A percentile compares a stretch with the other conserved stretches of the same genome.
These are phyloP conservation scores for Argopecten irradians DNA, from an alignment of 1,140 invertebrate genomes.

Conservation along the genomic window DNA sequence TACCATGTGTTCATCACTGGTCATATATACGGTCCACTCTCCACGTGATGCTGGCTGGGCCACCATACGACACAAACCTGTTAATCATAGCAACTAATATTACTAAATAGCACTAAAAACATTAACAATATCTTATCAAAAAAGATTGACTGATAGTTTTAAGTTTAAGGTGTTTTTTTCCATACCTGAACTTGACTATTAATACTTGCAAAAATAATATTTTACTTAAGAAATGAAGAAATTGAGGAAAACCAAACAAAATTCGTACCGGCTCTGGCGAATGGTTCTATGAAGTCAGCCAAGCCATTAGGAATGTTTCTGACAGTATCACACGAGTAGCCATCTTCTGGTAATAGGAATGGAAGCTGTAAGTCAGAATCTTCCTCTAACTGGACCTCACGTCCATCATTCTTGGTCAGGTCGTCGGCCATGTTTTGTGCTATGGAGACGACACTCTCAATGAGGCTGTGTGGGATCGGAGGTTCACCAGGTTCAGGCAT, in stretches of 20 bases:
- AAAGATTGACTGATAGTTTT: too few relatives aligned
- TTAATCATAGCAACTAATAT: neutral
- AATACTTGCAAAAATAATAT: neutral
- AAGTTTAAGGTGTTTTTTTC: too few relatives aligned
- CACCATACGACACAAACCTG: conserved; percentile 89
- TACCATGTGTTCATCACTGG: conserved; percentile 63
- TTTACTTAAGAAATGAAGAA: neutral
- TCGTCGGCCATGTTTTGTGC: conserved; percentile 96
- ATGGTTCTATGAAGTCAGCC: conserved; percentile 92
- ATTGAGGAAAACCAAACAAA: conserved; percentile 42
- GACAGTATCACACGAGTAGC: conserved; percentile 98
- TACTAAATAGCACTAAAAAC: neutral
- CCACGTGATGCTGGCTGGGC: conserved; percentile 93
- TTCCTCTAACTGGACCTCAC: conserved; percentile 88
- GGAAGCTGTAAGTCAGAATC: conserved; percentile 92
- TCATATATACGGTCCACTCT: conserved; percentile 96
- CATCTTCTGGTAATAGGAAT: conserved; percentile 96
- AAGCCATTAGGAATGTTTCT: conserved; percentile 91
- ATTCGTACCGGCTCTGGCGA: conserved; percentile 84
- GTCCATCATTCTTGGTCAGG: conserved; percentile 90
- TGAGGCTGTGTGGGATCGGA: conserved; percentile 77
- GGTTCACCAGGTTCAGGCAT: conserved; percentile 84
- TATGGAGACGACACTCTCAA: conserved; percentile 81
- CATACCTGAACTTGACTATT: neutral
- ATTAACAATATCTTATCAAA: too few relatives aligned